Conservation (phyloP, 2,888 invertebrate species). For the Eilema caniola region DNA sequence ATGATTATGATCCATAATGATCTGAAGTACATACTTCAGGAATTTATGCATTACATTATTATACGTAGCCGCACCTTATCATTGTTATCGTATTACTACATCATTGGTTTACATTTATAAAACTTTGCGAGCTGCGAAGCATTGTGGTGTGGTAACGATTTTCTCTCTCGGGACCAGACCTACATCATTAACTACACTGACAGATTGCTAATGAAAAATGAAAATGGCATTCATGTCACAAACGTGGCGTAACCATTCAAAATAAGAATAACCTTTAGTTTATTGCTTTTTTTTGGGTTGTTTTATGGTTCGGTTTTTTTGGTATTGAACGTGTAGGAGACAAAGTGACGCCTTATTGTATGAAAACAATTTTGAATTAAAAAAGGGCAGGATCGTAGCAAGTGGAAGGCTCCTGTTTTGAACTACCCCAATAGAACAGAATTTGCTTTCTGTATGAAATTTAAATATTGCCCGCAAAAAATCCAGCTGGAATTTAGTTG, state of each 20-base stretch:
- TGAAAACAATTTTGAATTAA: too few species aligned
- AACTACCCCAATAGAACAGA: too few species aligned
- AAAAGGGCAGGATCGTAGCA: too few species aligned
- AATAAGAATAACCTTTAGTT: neutral
- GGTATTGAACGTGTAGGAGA: too few species aligned
- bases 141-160: slow-evolving; percentile 6
- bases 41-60: neutral
- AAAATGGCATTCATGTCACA: slow-evolving; percentile 4
- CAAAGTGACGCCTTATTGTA: too few species aligned
- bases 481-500: too few species aligned
- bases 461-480: too few species aligned
- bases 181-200: slow-evolving; percentile 14
- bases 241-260: neutral
- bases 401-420: too few species aligned
- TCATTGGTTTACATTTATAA: neutral
- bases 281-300: neutral
- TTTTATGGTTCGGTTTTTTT: too few species aligned
- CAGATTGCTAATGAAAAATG: slow-evolving; percentile 23
- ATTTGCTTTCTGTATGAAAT: too few species aligned
- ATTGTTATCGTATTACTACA: neutral
- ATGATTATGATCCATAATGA: too few species aligned
- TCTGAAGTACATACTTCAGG: too few species aligned
- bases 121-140: neutral
- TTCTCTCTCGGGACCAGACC: slow-evolving; percentile 11
- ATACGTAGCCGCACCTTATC: neutral